Evolutionary conservation across 2,113 vertebrate genomes (phyloP).

Genomic region (Carettochelys insculpta): DNA sequence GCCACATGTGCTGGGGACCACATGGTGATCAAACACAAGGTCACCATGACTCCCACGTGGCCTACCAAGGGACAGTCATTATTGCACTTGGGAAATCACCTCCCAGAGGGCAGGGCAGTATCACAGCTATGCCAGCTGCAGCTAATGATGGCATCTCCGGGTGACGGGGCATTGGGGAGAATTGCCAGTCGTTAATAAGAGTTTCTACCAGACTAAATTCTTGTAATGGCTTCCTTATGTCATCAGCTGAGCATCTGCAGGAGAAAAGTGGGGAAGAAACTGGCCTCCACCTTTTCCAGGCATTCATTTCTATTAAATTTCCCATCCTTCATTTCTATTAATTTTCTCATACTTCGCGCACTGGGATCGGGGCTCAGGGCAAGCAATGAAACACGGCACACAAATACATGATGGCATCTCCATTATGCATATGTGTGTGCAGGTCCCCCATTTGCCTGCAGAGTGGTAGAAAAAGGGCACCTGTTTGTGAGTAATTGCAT

Average conservation of each 20-base stretch:
- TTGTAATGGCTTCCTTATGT: background rate
- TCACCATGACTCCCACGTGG: background rate
- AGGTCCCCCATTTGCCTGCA: background rate
- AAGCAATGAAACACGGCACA: background rate
- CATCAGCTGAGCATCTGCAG: constrained; percentile 46
- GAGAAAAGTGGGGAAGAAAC: background rate
- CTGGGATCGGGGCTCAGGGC: background rate
- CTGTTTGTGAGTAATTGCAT: background rate
- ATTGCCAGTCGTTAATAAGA: constrained; percentile 23
- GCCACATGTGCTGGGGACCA: constrained; percentile 13
- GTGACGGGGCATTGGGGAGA: accelerated
- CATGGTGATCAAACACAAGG: constrained; percentile 48
- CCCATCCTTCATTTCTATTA: background rate
- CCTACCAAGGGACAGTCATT: constrained; percentile 18
- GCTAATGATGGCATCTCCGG: constrained; percentile 5
- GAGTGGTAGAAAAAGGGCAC: background rate
- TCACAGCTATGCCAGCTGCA: constrained; percentile 19
- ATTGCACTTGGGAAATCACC: background rate
- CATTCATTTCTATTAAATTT: background rate
- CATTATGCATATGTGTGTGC: background rate
- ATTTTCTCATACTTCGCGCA: constrained; percentile 19
- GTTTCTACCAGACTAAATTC: background rate
- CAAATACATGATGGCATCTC: background rate
- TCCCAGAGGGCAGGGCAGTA: accelerated
- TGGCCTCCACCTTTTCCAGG: background rate